A percentile compares a stretch with the other conserved stretches of the same genome.
Evolutionary conservation across 2,888 invertebrate genomes (phyloP).

Genomic region (Hirtodrosophila histrioides): DNA sequence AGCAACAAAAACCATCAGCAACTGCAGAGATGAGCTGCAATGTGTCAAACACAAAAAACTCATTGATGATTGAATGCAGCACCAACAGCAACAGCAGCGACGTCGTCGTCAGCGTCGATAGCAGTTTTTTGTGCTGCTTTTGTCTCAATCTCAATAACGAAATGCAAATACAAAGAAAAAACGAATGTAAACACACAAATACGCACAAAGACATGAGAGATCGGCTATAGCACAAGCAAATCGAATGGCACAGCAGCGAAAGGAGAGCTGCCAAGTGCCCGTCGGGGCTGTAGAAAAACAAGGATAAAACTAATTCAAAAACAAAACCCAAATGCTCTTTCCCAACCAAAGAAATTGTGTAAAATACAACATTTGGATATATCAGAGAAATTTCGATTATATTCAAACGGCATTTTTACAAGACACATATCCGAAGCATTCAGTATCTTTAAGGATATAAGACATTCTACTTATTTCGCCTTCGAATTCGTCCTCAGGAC

Average conservation of each 20-base stretch:
- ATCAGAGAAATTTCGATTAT: too few relatives aligned
- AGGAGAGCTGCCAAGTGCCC: slow-evolving; percentile 64
- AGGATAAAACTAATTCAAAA: neutral
- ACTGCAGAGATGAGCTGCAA: slow-evolving; percentile 56
- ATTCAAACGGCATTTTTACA: too few relatives aligned
- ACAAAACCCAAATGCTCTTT: slow-evolving; percentile 14
- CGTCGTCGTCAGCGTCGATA: slow-evolving; percentile 17
- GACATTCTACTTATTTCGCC: too few relatives aligned
- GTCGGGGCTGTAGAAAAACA: slow-evolving; percentile 35
- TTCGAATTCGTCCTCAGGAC: too few relatives aligned
- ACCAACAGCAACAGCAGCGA: slow-evolving; percentile 18
- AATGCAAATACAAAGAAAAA: slow-evolving; percentile 72
- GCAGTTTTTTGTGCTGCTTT: slow-evolving; percentile 53
- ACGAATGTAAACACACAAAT: slow-evolving; percentile 65
- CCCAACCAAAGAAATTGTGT: too few relatives aligned
- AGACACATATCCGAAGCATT: too few relatives aligned
- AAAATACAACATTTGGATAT: too few relatives aligned
- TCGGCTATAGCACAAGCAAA: slow-evolving; percentile 28
- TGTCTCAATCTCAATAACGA: slow-evolving; percentile 78
- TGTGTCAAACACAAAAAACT: slow-evolving; percentile 68
- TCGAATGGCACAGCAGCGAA: slow-evolving; percentile 27
- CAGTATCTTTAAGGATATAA: too few relatives aligned
- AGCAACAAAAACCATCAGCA: slow-evolving; percentile 44
- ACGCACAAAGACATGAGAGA: slow-evolving; percentile 48
- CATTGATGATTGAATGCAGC: slow-evolving; percentile 74